These are phyloP conservation scores for Gobionotothen gibberifrons DNA, from an alignment of 2,797 vertebrate genomes.

Conservation along the genomic window DNA sequence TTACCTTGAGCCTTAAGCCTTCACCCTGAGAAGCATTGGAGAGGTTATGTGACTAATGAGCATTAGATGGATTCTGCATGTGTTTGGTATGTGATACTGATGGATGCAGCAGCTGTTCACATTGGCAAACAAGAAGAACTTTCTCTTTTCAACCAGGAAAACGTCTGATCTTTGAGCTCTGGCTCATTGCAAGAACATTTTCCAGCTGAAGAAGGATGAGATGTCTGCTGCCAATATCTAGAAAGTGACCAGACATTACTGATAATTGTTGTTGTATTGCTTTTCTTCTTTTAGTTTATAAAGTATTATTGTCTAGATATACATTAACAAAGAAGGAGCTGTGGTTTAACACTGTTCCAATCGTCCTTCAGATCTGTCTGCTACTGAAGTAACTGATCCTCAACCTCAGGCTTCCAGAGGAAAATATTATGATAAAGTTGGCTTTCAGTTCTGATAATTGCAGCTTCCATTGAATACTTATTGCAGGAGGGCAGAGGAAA, in stretches of 20 bases:
- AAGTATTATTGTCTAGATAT: slow-evolving; percentile 33
- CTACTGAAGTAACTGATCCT: slow-evolving; percentile 58
- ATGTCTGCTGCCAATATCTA: slow-evolving; percentile 13
- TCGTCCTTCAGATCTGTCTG: slow-evolving; percentile 41
- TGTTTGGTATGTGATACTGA: slow-evolving; percentile 47
- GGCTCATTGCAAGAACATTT: slow-evolving; percentile 44
- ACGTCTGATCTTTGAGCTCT: slow-evolving; percentile 43
- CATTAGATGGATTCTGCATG: slow-evolving; percentile 30
- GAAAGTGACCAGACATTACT: slow-evolving; percentile 17
- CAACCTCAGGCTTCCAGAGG: slow-evolving; percentile 56
- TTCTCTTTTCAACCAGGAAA: slow-evolving; percentile 32
- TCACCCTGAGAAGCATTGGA: slow-evolving; percentile 9
- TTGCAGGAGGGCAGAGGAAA: slow-evolving; percentile 22
- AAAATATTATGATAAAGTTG: slow-evolving; percentile 66
- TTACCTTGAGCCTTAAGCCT: not conserved
- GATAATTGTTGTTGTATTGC: slow-evolving; percentile 52
- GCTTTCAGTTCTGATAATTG: slow-evolving; percentile 55
- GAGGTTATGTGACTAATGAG: slow-evolving; percentile 40
- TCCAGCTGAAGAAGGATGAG: slow-evolving; percentile 38
- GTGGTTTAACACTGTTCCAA: slow-evolving; percentile 38
- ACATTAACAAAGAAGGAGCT: slow-evolving; percentile 23
- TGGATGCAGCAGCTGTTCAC: slow-evolving; percentile 57
- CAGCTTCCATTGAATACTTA: slow-evolving; percentile 35
- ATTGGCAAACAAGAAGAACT: slow-evolving; percentile 38
- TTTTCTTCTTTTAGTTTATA: slow-evolving; percentile 19